phyloP scores from a whole-genome alignment of 2,888 invertebrate species.

The Hartigia nigra region DNA sequence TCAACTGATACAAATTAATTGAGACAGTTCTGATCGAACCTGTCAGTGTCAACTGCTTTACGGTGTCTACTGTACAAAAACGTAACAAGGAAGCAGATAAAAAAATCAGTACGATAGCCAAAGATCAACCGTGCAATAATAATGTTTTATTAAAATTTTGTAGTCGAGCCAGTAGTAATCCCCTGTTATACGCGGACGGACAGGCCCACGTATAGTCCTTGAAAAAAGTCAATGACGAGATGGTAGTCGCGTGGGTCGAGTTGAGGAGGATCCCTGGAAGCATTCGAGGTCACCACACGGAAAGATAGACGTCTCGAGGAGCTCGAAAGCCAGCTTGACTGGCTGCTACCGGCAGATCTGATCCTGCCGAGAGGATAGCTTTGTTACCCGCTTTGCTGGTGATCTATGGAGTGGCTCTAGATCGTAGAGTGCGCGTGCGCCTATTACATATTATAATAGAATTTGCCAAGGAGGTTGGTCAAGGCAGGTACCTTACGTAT shows the following conservation, averaged over 20 bases:
- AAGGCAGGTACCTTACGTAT: neutral
- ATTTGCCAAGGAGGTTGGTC: conserved; percentile 20
- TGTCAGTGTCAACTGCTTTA: neutral
- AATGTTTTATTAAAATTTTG: neutral
- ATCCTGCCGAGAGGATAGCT: conserved; percentile 24
- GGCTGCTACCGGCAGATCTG: conserved; percentile 26
- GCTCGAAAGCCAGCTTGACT: conserved; percentile 24
- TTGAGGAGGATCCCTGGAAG: conserved; percentile 23
- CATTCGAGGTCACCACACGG: conserved; percentile 26
- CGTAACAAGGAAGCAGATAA: neutral
- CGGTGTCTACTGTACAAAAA: neutral
- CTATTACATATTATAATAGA: conserved; percentile 41
- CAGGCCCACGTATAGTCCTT: conserved; percentile 31
- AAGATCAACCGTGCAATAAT: neutral
- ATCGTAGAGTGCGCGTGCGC: conserved; percentile 39
- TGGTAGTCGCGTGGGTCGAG: conserved; percentile 30
- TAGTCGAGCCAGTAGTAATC: neutral
- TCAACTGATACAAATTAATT: neutral
- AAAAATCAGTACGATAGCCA: neutral
- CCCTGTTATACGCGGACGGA: neutral
- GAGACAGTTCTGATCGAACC: neutral
- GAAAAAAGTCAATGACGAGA: conserved; percentile 27
- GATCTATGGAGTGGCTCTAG: conserved; percentile 38
- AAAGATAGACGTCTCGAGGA: conserved; percentile 30
- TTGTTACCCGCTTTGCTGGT: conserved; percentile 18